Evolutionary conservation across 2,888 invertebrate genomes (phyloP).

Genomic region (Lampropteryx suffumata): DNA sequence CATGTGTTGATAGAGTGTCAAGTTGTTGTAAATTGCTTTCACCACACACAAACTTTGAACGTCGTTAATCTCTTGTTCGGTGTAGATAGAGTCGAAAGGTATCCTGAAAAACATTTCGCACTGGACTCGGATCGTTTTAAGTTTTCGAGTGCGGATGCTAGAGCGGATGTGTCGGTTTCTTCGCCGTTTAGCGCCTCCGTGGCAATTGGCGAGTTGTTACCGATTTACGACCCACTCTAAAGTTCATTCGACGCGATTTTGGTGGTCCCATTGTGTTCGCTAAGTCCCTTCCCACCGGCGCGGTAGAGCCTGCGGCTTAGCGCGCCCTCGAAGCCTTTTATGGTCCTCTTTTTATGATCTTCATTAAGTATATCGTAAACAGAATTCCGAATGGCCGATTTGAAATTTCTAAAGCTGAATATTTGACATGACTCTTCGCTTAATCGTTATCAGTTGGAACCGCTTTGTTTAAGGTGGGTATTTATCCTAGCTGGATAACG

Average conservation of each 20-base stretch:
- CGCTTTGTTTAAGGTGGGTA: slow-evolving; percentile 33
- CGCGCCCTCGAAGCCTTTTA: slow-evolving; percentile 63
- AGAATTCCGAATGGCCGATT: slow-evolving; percentile 41
- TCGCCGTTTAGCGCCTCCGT: slow-evolving; percentile 77
- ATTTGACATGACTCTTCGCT: slow-evolving; percentile 41
- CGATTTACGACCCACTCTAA: slow-evolving; percentile 78
- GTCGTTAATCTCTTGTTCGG: too few species aligned
- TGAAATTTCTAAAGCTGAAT: slow-evolving; percentile 41
- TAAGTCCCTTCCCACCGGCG: slow-evolving; percentile 57
- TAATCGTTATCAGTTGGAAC: slow-evolving; percentile 27
- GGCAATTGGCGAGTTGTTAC: slow-evolving; percentile 79
- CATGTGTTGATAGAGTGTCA: too few species aligned
- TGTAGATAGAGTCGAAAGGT: slow-evolving; percentile 5
- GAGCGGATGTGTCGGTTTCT: slow-evolving; percentile 73
- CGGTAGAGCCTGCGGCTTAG: slow-evolving; percentile 49
- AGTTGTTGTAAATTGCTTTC: too few species aligned
- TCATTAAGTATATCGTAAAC: slow-evolving; percentile 67
- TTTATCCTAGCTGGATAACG: slow-evolving; percentile 37
- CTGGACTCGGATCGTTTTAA: slow-evolving; percentile 40
- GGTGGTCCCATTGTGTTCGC: slow-evolving; percentile 79
- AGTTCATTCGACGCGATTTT: slow-evolving; percentile 73
- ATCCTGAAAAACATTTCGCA: slow-evolving; percentile 33
- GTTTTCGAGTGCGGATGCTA: slow-evolving; percentile 79
- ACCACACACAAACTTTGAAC: too few species aligned
- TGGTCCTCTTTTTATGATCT: slow-evolving; percentile 66